A percentile compares a stretch with the other conserved stretches of the same genome.
phyloP scores from a whole-genome alignment of 2,113 vertebrate species.

The Petromus typicus region DNA sequence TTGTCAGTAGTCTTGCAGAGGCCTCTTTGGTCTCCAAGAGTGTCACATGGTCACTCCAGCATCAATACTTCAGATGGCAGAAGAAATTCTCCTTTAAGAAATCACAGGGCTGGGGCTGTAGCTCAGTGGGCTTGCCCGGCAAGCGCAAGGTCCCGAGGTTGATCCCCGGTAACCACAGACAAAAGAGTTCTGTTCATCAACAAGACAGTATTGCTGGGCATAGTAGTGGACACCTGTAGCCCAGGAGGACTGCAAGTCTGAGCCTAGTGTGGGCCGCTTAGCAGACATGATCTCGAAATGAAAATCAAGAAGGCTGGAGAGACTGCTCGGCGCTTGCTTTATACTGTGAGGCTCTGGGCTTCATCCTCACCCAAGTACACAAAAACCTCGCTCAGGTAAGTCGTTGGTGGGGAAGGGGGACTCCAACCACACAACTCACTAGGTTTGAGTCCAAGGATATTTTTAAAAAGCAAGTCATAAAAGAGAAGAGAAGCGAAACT shows the following conservation, averaged over 20 bases:
- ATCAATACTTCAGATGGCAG: fast-evolving
- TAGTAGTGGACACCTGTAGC: not conserved
- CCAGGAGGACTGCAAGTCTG: not conserved
- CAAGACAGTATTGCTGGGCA: not conserved
- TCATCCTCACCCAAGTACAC: not conserved
- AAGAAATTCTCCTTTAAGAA: not conserved
- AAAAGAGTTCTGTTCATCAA: not conserved
- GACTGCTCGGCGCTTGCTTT: not conserved
- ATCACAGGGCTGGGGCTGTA: no score
- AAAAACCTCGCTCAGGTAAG: not conserved
- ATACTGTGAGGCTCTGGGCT: not conserved
- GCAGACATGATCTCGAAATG: not conserved
- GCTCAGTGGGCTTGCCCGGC: no score
- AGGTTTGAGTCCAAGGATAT: not conserved
- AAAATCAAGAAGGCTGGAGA: not conserved
- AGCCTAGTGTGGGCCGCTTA: not conserved
- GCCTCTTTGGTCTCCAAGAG: not conserved
- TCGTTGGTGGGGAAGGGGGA: not conserved
- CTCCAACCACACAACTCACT: no score
- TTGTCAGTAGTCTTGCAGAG: not conserved
- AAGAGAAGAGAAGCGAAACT: fast-evolving
- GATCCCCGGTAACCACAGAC: no score
- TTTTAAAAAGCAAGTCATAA: not conserved
- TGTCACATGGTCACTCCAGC: fast-evolving
- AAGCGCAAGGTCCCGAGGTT: no score